These are phyloP conservation scores for Taenioides sp. DNA, from an alignment of 2,797 vertebrate genomes.

Conservation along the genomic window DNA sequence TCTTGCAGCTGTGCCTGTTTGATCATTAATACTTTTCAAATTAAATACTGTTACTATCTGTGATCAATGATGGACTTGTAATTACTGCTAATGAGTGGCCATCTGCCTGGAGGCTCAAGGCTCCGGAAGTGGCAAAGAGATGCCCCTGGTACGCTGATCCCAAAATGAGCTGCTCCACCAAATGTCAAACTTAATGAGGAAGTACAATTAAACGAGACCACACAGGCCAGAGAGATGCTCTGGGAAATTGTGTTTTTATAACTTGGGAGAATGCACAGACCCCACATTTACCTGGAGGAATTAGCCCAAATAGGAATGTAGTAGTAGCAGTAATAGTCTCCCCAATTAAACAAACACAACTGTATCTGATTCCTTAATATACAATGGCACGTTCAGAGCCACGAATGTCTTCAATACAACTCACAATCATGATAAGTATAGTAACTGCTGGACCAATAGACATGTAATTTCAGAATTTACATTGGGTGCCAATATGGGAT, in stretches of 20 bases:
- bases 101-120: slow-evolving; percentile 80
- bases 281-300: neutral
- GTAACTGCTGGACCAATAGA: neutral
- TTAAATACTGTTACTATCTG: slow-evolving; percentile 80
- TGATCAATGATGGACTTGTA: slow-evolving; percentile 84
- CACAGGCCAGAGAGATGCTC: slow-evolving; percentile 25
- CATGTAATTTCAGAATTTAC: neutral
- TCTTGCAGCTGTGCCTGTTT: slow-evolving; percentile 64
- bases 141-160: slow-evolving; percentile 31
- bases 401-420: too few relatives aligned
- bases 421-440: too few relatives aligned
- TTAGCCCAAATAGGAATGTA: neutral
- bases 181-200: slow-evolving; percentile 53
- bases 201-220: slow-evolving; percentile 49
- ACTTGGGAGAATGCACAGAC: slow-evolving; percentile 11
- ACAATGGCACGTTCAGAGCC: too few relatives aligned
- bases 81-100: slow-evolving; percentile 85
- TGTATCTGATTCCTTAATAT: neutral
- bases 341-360: neutral
- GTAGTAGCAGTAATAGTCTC: neutral
- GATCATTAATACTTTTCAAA: slow-evolving; percentile 80
- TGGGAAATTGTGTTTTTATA: slow-evolving; percentile 26
- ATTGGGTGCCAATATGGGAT: neutral
- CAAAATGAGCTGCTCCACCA: slow-evolving; percentile 47
- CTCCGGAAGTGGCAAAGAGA: slow-evolving; percentile 47